Conservation (phyloP, 2,113 vertebrate species). For the Phalacrocorax carbo region DNA sequence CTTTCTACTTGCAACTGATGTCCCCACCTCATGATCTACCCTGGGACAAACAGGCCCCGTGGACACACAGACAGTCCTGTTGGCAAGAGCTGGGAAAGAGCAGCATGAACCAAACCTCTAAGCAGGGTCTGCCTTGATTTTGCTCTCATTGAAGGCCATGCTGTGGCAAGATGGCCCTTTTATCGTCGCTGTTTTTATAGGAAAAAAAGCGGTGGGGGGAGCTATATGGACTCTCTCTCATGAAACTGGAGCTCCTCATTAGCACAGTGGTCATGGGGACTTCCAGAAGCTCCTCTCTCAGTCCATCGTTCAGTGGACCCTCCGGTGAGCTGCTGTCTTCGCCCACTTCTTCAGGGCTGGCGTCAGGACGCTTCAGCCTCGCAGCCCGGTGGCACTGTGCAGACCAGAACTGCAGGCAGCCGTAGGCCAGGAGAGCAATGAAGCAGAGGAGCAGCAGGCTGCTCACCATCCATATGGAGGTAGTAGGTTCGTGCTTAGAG, state of each 20-base stretch:
- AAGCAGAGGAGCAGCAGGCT: conserved; percentile 73
- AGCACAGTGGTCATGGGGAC: conserved; percentile 70
- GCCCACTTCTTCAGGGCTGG: neutral
- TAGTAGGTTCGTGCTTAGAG: conserved; percentile 61
- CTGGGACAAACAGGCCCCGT: neutral
- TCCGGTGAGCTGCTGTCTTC: conserved; percentile 58
- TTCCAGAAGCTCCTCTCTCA: conserved; percentile 66
- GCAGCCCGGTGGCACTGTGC: conserved; percentile 45
- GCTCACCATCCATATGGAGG: conserved; percentile 75
- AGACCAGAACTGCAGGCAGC: conserved; percentile 76
- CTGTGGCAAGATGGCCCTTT: conserved; percentile 30
- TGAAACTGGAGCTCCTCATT: conserved; percentile 36
- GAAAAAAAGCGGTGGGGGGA: neutral
- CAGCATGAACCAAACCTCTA: neutral
- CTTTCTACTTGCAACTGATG: neutral
- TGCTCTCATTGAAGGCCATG: neutral
- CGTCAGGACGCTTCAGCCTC: conserved; percentile 13
- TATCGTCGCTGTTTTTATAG: neutral
- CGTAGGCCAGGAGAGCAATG: conserved; percentile 62
- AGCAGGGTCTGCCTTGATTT: neutral
- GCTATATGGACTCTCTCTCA: neutral
- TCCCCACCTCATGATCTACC: neutral
- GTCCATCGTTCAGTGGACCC: neutral
- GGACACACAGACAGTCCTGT: neutral
- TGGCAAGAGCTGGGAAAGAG: neutral